phyloP scores from a whole-genome alignment of 2,888 invertebrate genomes.

The Luperina nickerlii region DNA sequence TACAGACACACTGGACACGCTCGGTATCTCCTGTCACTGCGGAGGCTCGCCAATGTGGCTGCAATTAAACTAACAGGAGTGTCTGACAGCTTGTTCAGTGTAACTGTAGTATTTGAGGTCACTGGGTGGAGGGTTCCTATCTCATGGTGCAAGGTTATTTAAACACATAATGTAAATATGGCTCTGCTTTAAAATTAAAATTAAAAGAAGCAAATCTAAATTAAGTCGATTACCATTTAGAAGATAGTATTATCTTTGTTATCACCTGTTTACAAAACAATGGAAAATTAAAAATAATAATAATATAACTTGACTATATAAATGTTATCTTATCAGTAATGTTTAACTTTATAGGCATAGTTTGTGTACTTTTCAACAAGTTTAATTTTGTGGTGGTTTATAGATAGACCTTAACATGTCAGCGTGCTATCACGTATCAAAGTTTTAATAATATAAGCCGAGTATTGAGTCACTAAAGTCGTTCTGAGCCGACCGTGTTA shows the following conservation, averaged over 20 bases:
- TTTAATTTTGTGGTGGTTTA: constrained; percentile 3
- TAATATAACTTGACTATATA: not conserved
- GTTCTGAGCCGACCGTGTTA: constrained; percentile 7
- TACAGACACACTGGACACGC: constrained; percentile 4
- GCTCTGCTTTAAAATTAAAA: constrained; percentile 9
- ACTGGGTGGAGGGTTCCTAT: constrained; percentile 34
- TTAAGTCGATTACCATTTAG: not conserved
- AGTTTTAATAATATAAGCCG: constrained; percentile 47
- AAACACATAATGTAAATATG: not conserved
- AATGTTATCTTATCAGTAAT: not conserved
- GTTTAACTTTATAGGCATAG: not conserved
- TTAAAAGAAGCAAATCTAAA: constrained; percentile 13
- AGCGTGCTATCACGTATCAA: not conserved
- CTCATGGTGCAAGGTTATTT: constrained; percentile 4
- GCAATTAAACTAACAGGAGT: not conserved
- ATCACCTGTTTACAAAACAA: not conserved
- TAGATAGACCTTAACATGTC: not conserved
- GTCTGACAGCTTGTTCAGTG: constrained; percentile 3
- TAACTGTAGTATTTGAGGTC: constrained; percentile 6
- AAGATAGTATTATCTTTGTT: not conserved
- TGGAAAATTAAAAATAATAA: not conserved
- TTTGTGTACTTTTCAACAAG: not conserved
- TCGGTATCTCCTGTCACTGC: not conserved
- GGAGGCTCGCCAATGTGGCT: not conserved
- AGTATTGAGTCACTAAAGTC: constrained; percentile 27